Conservation (phyloP, 2,888 invertebrate genomes). For the Pedicia rivosa region DNA sequence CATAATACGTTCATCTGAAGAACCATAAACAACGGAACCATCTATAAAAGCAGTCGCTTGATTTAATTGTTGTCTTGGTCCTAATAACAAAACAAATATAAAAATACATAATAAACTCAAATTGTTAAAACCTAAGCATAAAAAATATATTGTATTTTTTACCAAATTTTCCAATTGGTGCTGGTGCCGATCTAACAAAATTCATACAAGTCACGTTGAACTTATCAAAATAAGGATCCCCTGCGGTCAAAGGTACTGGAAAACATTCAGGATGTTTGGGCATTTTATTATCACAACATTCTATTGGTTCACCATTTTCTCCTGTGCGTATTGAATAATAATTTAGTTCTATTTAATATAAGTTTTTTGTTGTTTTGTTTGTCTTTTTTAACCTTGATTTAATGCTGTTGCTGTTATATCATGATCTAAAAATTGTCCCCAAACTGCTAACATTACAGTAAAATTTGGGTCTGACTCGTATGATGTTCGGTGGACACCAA, state of each 20-base stretch:
- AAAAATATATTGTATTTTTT: no score
- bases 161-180: slow-evolving; percentile 59
- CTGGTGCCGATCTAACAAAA: slow-evolving; percentile 68
- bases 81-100: no score
- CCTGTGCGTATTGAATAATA: slow-evolving; percentile 26
- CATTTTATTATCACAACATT: slow-evolving; percentile 41
- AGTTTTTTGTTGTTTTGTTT: no score
- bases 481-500: slow-evolving; percentile 54
- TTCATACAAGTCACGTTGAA: slow-evolving; percentile 67
- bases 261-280: slow-evolving; percentile 61
- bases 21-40: slow-evolving; percentile 69
- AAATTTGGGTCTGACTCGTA: slow-evolving; percentile 58
- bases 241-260: slow-evolving; percentile 47
- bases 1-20: slow-evolving; percentile 32
- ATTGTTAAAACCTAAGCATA: no score
- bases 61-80: slow-evolving; percentile 64
- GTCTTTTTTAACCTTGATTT: slow-evolving; percentile 37
- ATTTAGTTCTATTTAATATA: no score
- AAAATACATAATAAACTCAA: no score
- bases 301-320: slow-evolving; percentile 48
- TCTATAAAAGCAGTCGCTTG: slow-evolving; percentile 76
- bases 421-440: slow-evolving; percentile 80
- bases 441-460: slow-evolving; percentile 72
- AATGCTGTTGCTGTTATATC: slow-evolving; percentile 74
- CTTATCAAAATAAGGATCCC: slow-evolving; percentile 51